Percentiles rank a stretch among this genome's conserved stretches.
These are phyloP conservation scores for Brachypalpus laphriformis DNA, from an alignment of 2,888 invertebrate genomes.

Conservation along the genomic window DNA sequence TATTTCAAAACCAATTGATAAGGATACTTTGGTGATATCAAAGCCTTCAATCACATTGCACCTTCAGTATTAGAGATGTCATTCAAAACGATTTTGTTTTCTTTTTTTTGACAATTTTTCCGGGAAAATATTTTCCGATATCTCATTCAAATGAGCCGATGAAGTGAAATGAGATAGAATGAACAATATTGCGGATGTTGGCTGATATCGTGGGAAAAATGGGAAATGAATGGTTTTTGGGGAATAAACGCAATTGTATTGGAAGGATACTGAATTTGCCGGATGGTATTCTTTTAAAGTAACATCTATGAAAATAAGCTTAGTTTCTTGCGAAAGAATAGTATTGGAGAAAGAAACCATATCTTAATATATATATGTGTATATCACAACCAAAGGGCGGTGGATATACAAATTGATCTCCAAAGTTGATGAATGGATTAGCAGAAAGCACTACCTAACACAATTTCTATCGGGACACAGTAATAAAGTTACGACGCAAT, in stretches of 20 bases:
- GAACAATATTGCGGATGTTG: background rate
- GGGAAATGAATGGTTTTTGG: background rate
- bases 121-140: background rate
- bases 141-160: background rate
- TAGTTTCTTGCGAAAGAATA: no score
- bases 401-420: no score
- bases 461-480: no score
- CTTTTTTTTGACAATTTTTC: background rate
- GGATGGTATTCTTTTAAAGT: no score
- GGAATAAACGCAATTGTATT: background rate
- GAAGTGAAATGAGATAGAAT: slow-evolving; percentile 4
- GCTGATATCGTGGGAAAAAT: background rate
- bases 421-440: no score
- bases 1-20: slow-evolving; percentile 12
- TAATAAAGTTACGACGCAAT: no score
- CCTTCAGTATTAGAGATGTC: background rate
- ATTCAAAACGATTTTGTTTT: background rate
- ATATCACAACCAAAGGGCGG: no score
- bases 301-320: no score
- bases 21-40: slow-evolving; percentile 3
- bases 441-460: no score
- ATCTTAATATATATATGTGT: no score
- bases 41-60: background rate
- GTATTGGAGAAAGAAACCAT: no score
- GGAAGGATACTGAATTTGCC: no score